Percentiles rank a stretch among this genome's conserved stretches.
These are phyloP conservation scores for Lepidocolaptes lacrymiger DNA, from an alignment of 2,797 vertebrate genomes.

Conservation along the genomic window DNA sequence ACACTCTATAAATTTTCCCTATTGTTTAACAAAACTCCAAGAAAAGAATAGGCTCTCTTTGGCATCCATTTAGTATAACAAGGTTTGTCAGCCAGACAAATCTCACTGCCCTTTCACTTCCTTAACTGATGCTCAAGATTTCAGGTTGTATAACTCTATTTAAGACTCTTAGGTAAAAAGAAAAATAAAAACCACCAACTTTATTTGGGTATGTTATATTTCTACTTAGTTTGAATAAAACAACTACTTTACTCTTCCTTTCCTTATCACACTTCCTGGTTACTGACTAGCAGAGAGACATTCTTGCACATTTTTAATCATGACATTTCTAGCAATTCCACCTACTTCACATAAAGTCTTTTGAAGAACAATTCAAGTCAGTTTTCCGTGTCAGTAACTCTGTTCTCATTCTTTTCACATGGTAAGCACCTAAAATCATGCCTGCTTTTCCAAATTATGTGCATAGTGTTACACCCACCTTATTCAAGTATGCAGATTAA, in stretches of 20 bases:
- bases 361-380: neutral
- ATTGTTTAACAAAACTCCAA: neutral
- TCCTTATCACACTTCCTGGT: neutral
- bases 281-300: neutral
- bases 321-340: neutral
- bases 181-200: neutral
- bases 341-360: neutral
- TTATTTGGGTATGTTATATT: neutral
- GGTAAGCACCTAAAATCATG: neutral
- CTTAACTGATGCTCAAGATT: neutral
- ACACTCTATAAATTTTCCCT: neutral
- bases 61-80: neutral
- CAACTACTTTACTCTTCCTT: neutral
- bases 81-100: neutral
- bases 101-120: neutral
- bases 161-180: neutral
- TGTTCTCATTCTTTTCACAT: neutral
- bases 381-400: neutral
- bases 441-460: neutral
- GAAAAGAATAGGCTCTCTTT: neutral
- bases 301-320: neutral
- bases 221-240: neutral
- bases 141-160: neutral
- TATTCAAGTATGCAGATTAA: neutral
- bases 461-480: neutral